Evolutionary conservation across 2,113 vertebrate species (phyloP), one percentile per base, ranked within the genome.

Genomic region (Mesoclemmys tuberculata): DNA sequence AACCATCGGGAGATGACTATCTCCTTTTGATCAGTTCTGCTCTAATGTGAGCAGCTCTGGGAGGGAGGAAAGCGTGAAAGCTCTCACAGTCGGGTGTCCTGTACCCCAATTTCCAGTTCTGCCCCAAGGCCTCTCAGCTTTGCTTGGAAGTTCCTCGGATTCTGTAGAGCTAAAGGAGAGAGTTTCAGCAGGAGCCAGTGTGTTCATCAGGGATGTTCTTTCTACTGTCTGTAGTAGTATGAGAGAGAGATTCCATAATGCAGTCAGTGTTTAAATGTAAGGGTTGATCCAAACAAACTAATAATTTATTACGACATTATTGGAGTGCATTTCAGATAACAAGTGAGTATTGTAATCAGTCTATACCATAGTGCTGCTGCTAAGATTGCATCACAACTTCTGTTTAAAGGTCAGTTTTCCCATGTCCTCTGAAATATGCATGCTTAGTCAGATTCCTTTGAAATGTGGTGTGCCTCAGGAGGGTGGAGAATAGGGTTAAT

Each of bases 71-170:
- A 46, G 31, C 6, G 12, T 41, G 3, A 2, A n/a, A 77, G 4
- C 46, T 2, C 3, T 1, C 2, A 0, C 13, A 29, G 6, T 4
- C 24, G 87, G 41, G 2, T 86, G 3, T 2, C 5, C 3, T 10
- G 16, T 51, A 22, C 29, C 26, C 44, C 0, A 0, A 10, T 2
- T 0, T 6, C 3, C 3, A 22, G 8, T 5, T 24, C 46, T 35
- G 14, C 3, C 52, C 41, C 11, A 54, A 12, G 35, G 48, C n/a
- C 2, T 46, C 4, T 9, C 22, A 74, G 12, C 88, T 84, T 44
- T 81, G 8, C 31, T 48, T 94, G 79, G 48, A 54, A 74, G 77
- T 4, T 41, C 27, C 19, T 51, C 35, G 21, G 3, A 82, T 79
- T 44, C 22, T 44, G 81, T 2, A 3, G 0, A 2, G 22, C 35